phyloP scores from a whole-genome alignment of 2,888 invertebrate genomes.

The Sinopyrophorus schimmeli region DNA sequence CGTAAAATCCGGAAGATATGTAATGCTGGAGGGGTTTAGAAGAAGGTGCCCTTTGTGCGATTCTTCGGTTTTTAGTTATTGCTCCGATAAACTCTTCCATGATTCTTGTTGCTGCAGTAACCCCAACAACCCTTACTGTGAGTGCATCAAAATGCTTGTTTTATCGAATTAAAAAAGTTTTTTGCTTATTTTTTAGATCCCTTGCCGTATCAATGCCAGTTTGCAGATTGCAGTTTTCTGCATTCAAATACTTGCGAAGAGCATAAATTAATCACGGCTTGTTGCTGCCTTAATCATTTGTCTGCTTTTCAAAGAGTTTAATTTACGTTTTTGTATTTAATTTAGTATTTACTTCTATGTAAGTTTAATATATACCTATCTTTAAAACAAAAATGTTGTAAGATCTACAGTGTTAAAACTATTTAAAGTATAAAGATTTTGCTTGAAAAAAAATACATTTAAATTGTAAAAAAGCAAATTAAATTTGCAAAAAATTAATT shows the following conservation, averaged over 20 bases:
- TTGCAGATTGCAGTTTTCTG: slow-evolving; percentile 70
- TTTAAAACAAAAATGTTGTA: no score
- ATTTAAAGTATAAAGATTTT: no score
- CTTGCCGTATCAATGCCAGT: slow-evolving; percentile 65
- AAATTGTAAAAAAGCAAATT: no score
- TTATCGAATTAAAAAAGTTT: neutral
- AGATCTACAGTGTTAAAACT: no score
- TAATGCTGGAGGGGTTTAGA: no score
- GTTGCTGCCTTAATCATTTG: slow-evolving; percentile 62
- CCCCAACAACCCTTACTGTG: slow-evolving; percentile 55
- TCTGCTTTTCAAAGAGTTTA: no score
- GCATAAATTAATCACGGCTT: slow-evolving; percentile 70
- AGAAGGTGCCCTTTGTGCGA: slow-evolving; percentile 70
- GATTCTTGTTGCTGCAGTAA: slow-evolving; percentile 76
- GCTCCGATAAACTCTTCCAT: slow-evolving; percentile 73
- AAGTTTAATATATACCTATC: no score
- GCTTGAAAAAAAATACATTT: no score
- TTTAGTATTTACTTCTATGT: no score
- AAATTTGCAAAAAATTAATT: no score
- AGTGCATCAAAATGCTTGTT: slow-evolving; percentile 27
- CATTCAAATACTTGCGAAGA: slow-evolving; percentile 76
- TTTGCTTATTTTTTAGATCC: slow-evolving; percentile 55
- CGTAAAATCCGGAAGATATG: no score
- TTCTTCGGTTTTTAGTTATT: slow-evolving; percentile 76
- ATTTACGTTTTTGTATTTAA: no score